Percentiles rank a stretch among this genome's conserved stretches.
These are phyloP conservation scores for Caenorhabditis inopinata DNA, from an alignment of 1,140 invertebrate species.

Conservation along the genomic window DNA sequence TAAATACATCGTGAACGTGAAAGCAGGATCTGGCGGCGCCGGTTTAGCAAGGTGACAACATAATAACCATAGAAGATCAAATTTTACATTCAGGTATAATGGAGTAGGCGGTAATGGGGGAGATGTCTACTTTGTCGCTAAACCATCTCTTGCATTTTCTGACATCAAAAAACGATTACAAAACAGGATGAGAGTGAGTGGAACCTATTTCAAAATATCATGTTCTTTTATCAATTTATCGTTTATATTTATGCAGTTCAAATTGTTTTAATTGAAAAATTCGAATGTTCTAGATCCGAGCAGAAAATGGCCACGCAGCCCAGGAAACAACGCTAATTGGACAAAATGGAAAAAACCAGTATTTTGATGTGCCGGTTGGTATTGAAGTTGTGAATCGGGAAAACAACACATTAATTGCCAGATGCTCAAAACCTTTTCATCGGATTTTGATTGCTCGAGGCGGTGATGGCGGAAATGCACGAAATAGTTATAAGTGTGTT, in stretches of 20 bases:
- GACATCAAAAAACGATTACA: constrained; percentile 50
- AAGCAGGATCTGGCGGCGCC: neutral
- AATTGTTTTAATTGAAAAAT: constrained; percentile 40
- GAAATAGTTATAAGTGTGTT: constrained; percentile 55
- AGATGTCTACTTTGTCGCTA: constrained; percentile 51
- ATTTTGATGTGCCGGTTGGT: constrained; percentile 60
- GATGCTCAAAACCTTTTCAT: constrained; percentile 50
- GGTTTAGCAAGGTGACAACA: neutral
- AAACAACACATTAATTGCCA: constrained; percentile 46
- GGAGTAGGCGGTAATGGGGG: constrained; percentile 62
- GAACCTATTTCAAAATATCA: too few species aligned
- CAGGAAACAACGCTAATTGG: neutral
- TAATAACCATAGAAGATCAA: constrained; percentile 76
- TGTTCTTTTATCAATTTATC: too few species aligned
- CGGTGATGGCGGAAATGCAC: constrained; percentile 55
- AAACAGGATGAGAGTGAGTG: constrained; percentile 15
- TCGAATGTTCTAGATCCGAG: constrained; percentile 48
- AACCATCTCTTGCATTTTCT: constrained; percentile 50
- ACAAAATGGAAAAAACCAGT: constrained; percentile 44
- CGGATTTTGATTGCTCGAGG: constrained; percentile 60
- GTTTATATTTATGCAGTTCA: too few species aligned
- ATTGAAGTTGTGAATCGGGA: constrained; percentile 60
- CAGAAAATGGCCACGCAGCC: constrained; percentile 47
- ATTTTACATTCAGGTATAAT: constrained; percentile 46
- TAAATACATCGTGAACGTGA: neutral